A percentile compares a stretch with the other conserved stretches of the same genome.
These are phyloP conservation scores for Cynopterus brachyotis DNA, from an alignment of 2,113 vertebrate species.

Conservation along the genomic window DNA sequence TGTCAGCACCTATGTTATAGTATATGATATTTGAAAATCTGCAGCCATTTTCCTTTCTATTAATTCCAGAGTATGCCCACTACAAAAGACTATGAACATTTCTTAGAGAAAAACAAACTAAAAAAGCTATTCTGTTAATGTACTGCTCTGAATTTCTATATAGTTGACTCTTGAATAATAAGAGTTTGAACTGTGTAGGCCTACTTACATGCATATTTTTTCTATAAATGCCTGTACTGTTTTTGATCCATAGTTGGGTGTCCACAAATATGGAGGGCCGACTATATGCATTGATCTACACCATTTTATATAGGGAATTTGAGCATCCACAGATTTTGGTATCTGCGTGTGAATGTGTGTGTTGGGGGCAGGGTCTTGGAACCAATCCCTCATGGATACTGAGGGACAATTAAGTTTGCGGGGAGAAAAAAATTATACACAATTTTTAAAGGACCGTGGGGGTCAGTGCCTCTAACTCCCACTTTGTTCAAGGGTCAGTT, in stretches of 20 bases:
- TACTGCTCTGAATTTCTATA: conserved; percentile 72
- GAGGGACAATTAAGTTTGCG: neutral
- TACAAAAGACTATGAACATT: conserved; percentile 72
- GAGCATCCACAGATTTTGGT: too few relatives aligned
- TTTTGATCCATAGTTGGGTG: neutral
- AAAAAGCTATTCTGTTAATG: neutral
- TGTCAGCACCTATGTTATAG: conserved; percentile 56
- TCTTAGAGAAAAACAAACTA: conserved; percentile 55
- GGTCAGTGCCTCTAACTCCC: neutral
- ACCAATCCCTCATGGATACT: neutral
- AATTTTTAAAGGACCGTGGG: neutral
- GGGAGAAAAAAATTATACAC: neutral
- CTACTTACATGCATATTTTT: neutral
- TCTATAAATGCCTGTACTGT: neutral
- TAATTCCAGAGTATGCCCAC: conserved; percentile 62
- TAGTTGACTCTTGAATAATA: neutral
- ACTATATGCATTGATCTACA: neutral
- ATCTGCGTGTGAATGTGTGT: neutral
- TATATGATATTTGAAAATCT: conserved; percentile 58
- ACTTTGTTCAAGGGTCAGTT: neutral
- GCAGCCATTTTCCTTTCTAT: conserved; percentile 61
- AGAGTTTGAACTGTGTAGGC: neutral
- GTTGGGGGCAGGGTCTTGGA: neutral
- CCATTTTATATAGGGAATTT: neutral
- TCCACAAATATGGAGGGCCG: too few relatives aligned